phyloP scores from a whole-genome alignment of 2,113 vertebrate species.

The Delphinapterus leucas region DNA sequence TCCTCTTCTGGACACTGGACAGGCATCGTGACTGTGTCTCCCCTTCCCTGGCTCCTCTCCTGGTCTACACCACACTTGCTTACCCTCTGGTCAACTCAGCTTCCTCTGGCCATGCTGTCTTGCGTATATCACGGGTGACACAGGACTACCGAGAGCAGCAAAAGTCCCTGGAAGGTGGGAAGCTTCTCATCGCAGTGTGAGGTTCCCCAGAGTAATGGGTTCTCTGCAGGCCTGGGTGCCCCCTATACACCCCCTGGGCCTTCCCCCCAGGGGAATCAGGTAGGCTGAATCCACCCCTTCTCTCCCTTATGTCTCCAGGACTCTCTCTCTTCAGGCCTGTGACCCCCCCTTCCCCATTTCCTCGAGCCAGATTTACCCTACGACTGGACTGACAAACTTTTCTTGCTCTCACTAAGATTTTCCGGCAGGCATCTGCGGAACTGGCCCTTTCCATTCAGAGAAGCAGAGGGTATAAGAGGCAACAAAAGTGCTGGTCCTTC shows the following conservation, averaged over 20 bases:
- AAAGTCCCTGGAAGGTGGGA: neutral
- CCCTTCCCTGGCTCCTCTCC: neutral
- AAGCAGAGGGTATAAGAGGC: neutral
- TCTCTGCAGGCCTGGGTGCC: neutral
- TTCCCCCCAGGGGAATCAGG: neutral
- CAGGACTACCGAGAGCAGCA: neutral
- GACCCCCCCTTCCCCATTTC: neutral
- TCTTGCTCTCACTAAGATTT: neutral
- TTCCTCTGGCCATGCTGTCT: neutral
- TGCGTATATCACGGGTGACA: neutral
- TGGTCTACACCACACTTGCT: neutral
- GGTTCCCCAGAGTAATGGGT: neutral
- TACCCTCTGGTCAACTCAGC: neutral
- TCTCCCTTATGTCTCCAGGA: neutral
- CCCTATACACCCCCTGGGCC: fast-evolving
- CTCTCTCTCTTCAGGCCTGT: neutral
- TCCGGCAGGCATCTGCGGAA: neutral
- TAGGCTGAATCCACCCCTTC: neutral
- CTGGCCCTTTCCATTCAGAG: neutral
- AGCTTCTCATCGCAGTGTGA: neutral
- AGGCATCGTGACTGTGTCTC: neutral
- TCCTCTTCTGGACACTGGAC: neutral
- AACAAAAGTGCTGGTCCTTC: neutral
- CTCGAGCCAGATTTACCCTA: neutral
- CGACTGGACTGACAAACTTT: neutral